These are phyloP conservation scores for Cydia amplana DNA, from an alignment of 1,140 invertebrate genomes.

Conservation along the genomic window DNA sequence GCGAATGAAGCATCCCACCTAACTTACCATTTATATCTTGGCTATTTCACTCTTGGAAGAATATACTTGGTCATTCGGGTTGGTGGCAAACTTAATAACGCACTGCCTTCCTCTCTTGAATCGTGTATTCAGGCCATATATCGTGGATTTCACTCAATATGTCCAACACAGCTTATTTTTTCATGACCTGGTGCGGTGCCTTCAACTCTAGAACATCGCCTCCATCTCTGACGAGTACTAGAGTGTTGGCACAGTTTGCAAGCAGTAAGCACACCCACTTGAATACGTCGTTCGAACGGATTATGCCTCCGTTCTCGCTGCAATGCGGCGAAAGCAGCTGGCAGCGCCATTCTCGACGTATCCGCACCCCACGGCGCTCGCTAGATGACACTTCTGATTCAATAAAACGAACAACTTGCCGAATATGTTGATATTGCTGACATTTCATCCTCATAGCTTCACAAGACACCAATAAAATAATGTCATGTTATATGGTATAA, in stretches of 20 bases:
- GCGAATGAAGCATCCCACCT: not conserved
- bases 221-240: not conserved
- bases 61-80: not conserved
- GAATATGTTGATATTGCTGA: too few species aligned
- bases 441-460: not conserved
- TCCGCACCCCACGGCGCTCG: not conserved
- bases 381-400: not conserved
- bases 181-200: not conserved
- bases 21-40: not conserved
- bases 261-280: too few species aligned
- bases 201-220: not conserved
- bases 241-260: not conserved
- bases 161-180: not conserved
- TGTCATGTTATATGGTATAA: not conserved
- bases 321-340: conserved; percentile 17
- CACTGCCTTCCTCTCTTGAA: not conserved
- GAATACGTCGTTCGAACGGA: conserved; percentile 2
- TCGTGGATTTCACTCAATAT: not conserved
- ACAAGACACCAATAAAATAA: not conserved
- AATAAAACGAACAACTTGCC: not conserved
- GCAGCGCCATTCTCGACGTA: not conserved
- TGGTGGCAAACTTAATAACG: not conserved
- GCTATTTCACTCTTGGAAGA: not conserved
- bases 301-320: not conserved
- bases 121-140: not conserved